A percentile compares a stretch with the other conserved stretches of the same genome.
These are phyloP conservation scores for Hippopotamus amphibius DNA, from an alignment of 2,113 vertebrate genomes.

Conservation along the genomic window DNA sequence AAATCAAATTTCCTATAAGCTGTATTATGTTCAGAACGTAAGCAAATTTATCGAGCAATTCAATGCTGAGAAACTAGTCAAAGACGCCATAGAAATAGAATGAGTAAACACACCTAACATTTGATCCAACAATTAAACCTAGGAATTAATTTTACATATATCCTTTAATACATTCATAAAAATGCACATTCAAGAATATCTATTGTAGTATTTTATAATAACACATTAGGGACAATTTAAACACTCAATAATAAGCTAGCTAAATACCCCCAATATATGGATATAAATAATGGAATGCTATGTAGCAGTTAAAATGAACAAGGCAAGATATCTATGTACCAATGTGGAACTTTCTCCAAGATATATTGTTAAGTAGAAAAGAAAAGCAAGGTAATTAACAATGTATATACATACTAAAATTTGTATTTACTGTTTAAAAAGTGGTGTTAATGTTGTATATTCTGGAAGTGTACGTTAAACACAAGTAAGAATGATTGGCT, in stretches of 20 bases:
- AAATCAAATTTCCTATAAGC: constrained; percentile 9
- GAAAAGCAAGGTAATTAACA: not conserved
- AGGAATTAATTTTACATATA: not conserved
- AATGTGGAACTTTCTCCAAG: not conserved
- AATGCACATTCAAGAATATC: not conserved
- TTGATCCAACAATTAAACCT: not conserved
- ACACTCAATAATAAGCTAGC: not conserved
- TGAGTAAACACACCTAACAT: not conserved
- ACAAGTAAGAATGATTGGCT: not conserved
- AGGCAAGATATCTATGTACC: not conserved
- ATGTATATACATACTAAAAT: not conserved
- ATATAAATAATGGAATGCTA: not conserved
- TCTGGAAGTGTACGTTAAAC: not conserved
- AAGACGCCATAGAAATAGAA: not conserved
- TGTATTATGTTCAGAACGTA: constrained; percentile 28
- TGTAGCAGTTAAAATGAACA: not conserved
- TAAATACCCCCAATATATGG: not conserved
- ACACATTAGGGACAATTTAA: not conserved
- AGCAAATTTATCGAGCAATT: constrained; percentile 12
- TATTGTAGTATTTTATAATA: not conserved
- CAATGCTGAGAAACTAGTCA: not conserved
- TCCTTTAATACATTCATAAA: not conserved
- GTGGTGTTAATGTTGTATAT: not conserved
- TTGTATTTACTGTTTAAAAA: not conserved
- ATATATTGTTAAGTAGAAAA: not conserved